Evolutionary conservation across 2,113 vertebrate genomes (phyloP).

Genomic region (Dolichallabes microphthalmus): DNA sequence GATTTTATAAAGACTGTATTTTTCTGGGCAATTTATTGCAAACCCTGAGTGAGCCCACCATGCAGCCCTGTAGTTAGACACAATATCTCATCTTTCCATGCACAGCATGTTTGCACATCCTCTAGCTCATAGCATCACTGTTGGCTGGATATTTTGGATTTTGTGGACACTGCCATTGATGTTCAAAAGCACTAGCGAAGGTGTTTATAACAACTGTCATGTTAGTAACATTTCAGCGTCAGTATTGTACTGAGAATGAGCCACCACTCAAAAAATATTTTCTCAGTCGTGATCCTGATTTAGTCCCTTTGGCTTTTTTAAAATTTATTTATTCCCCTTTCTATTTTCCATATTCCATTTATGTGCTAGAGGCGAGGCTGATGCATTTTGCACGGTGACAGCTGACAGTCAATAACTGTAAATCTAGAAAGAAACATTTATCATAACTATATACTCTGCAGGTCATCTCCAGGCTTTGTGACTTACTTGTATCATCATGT

Average conservation of each 20-base stretch:
- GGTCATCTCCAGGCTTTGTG: neutral
- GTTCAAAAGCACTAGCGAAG: neutral
- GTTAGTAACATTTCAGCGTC: neutral
- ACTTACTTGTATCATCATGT: neutral
- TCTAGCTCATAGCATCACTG: neutral
- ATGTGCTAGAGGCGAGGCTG: neutral
- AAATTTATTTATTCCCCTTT: neutral
- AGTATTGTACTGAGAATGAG: neutral
- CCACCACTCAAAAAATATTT: neutral
- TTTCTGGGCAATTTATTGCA: neutral
- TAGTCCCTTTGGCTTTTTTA: neutral
- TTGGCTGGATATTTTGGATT: no score
- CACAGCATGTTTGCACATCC: neutral
- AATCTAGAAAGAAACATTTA: neutral
- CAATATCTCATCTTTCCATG: neutral
- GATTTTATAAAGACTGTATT: slow-evolving; percentile 1
- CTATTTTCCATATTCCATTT: neutral
- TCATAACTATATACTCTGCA: neutral
- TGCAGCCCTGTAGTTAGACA: neutral
- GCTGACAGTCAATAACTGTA: neutral
- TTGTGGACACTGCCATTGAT: neutral
- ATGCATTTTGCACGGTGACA: neutral
- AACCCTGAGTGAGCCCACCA: neutral
- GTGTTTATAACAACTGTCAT: neutral
- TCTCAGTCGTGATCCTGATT: neutral